These are phyloP conservation scores for Emydura subglobosa DNA, from an alignment of 2,113 vertebrate genomes.

Conservation along the genomic window DNA sequence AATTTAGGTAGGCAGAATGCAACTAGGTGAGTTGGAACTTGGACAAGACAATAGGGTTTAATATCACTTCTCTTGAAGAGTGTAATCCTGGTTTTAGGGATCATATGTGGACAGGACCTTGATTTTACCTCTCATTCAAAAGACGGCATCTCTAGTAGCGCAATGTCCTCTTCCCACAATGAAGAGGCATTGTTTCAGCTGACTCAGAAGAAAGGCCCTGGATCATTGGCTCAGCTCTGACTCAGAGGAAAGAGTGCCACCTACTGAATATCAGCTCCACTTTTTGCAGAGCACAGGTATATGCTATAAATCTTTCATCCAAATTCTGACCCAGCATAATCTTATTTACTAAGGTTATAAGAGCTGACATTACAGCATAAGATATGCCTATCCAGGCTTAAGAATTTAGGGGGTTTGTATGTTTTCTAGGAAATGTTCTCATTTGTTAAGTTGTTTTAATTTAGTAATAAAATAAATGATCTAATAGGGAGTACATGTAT, in stretches of 20 bases:
- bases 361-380: conserved; percentile 32
- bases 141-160: background rate
- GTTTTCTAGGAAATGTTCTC: conserved; percentile 62
- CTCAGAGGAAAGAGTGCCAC: conserved; percentile 48
- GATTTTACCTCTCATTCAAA: conserved; percentile 10
- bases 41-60: background rate
- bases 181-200: background rate
- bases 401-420: conserved; percentile 45
- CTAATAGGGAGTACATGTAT: conserved; percentile 41
- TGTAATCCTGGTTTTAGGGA: background rate
- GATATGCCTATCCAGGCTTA: conserved; percentile 45
- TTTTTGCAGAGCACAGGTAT: background rate
- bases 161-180: background rate
- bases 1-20: background rate
- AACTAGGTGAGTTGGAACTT: background rate
- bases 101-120: background rate
- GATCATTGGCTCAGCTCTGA: background rate
- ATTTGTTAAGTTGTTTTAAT: conserved; percentile 38
- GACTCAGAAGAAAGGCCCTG: fast-evolving
- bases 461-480: conserved; percentile 67
- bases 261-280: conserved; percentile 25
- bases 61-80: background rate
- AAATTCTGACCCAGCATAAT: conserved; percentile 63
- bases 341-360: conserved; percentile 38
- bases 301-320: conserved; percentile 36